phyloP scores from a whole-genome alignment of 2,888 invertebrate species.

The Dinocampus coccinellae region DNA sequence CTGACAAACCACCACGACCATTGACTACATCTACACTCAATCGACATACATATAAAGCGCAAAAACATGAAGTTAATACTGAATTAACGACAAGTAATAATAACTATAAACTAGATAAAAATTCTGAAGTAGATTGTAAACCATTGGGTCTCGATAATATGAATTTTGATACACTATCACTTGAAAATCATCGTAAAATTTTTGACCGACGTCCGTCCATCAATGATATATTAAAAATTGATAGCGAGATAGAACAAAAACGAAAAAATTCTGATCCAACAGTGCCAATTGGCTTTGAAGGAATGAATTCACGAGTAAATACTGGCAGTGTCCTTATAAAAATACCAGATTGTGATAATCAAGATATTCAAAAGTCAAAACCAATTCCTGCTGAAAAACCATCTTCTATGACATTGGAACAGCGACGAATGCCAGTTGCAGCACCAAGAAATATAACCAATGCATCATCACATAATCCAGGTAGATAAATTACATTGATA shows the following conservation, averaged over 20 bases:
- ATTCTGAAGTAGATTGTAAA: conserved; percentile 45
- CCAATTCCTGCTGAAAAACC: conserved; percentile 61
- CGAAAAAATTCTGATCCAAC: conserved; percentile 38
- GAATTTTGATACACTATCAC: conserved; percentile 34
- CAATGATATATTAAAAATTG: conserved; percentile 42
- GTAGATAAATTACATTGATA: conserved; percentile 37
- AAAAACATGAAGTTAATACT: conserved; percentile 69
- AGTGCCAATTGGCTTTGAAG: conserved; percentile 46
- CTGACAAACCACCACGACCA: conserved; percentile 78
- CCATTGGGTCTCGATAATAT: conserved; percentile 38
- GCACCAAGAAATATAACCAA: conserved; percentile 71
- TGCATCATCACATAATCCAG: conserved; percentile 50
- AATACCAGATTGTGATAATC: conserved; percentile 53
- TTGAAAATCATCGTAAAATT: conserved; percentile 39
- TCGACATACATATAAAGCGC: conserved; percentile 73
- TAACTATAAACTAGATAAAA: conserved; percentile 29
- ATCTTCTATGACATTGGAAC: conserved; percentile 62
- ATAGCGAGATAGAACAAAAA: conserved; percentile 42
- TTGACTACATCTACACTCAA: conserved; percentile 75
- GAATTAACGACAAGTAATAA: conserved; percentile 52
- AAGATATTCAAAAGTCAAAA: conserved; percentile 51
- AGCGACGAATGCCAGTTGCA: conserved; percentile 71
- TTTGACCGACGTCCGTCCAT: conserved; percentile 40
- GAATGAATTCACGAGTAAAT: conserved; percentile 62
- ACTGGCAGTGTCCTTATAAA: conserved; percentile 69